phyloP scores from a whole-genome alignment of 2,113 vertebrate species.

The Hyaena hyaena region DNA sequence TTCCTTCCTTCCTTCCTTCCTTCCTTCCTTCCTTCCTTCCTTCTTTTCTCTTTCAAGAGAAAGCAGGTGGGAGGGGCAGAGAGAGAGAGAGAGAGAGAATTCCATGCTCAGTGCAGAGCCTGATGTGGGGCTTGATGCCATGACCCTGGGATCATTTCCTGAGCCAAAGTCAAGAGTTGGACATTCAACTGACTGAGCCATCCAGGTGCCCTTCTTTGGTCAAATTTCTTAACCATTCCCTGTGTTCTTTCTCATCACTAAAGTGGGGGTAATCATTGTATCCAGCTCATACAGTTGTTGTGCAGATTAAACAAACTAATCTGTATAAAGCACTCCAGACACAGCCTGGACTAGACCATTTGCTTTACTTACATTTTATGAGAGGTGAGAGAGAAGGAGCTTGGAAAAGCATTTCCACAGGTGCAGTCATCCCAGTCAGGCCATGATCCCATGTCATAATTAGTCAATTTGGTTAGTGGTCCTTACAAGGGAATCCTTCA shows the following conservation, averaged over 20 bases:
- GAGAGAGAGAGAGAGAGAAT: no score
- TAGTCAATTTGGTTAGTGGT: background rate
- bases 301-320: background rate
- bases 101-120: no score
- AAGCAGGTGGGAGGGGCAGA: no score
- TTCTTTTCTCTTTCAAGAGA: no score
- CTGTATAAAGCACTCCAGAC: no score
- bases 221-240: background rate
- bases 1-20: no score
- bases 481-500: background rate
- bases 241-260: background rate
- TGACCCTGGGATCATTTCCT: no score
- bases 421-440: rapidly evolving
- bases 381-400: background rate
- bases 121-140: no score
- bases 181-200: no score
- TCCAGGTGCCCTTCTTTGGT: background rate
- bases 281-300: background rate
- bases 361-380: background rate
- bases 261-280: background rate
- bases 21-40: no score
- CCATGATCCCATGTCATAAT: background rate
- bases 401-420: no score
- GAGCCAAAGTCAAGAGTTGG: no score
- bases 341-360: background rate